Evolutionary conservation across 1,140 invertebrate genomes (phyloP).

Genomic region (Pararge aegeria): DNA sequence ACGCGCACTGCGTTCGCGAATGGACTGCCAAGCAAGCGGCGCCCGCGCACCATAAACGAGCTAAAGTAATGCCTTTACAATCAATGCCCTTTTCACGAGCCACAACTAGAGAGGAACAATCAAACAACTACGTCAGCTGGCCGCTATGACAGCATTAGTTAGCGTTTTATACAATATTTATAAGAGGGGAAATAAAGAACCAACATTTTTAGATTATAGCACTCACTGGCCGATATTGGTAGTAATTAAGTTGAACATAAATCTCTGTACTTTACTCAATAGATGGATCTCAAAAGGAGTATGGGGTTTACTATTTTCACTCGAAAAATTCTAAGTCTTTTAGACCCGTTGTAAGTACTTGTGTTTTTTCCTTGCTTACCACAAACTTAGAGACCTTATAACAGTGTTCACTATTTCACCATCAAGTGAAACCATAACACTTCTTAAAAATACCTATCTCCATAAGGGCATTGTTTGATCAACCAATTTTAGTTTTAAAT

Average conservation of each 20-base stretch:
- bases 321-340: too few species aligned
- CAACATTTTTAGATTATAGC: neutral
- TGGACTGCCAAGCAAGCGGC: constrained; percentile 49
- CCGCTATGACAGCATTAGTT: constrained; percentile 6
- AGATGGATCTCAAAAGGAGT: too few species aligned
- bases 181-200: neutral
- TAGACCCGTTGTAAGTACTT: too few species aligned
- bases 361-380: constrained; percentile 27
- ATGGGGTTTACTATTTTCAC: too few species aligned
- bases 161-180: neutral
- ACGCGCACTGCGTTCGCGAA: constrained; percentile 59
- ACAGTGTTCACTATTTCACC: constrained; percentile 23
- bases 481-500: neutral
- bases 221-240: neutral
- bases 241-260: too few species aligned
- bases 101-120: constrained; percentile 21
- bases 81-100: constrained; percentile 19
- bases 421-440: constrained; percentile 19
- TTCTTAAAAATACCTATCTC: too few species aligned
- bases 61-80: constrained; percentile 26
- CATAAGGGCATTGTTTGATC: neutral
- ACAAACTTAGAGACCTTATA: constrained; percentile 34
- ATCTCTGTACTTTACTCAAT: too few species aligned
- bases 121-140: constrained; percentile 12
- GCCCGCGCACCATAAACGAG: constrained; percentile 32